phyloP scores from a whole-genome alignment of 2,797 vertebrate genomes.

The Zenarchopterus dispar region DNA sequence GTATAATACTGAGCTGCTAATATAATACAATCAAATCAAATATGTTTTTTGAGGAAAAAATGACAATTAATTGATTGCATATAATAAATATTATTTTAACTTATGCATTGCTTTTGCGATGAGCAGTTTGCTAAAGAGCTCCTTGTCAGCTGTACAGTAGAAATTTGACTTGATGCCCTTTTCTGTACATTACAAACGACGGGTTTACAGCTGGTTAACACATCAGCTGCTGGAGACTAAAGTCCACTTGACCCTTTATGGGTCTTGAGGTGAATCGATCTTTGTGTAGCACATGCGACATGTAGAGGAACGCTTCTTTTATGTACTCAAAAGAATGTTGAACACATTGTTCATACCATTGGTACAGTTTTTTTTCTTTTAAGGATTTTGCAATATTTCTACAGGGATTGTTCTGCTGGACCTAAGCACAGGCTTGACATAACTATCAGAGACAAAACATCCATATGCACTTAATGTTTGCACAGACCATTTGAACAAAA shows the following conservation, averaged over 20 bases:
- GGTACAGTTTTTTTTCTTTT: slow-evolving; percentile 49
- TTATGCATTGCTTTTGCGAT: slow-evolving; percentile 5
- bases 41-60: slow-evolving; percentile 13
- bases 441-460: slow-evolving; percentile 16
- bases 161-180: slow-evolving; percentile 19
- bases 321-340: slow-evolving; percentile 49
- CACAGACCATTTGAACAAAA: slow-evolving; percentile 26
- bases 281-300: slow-evolving; percentile 68
- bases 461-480: slow-evolving; percentile 23
- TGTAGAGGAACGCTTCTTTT: slow-evolving; percentile 57
- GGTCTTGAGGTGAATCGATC: slow-evolving; percentile 31
- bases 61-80: not conserved
- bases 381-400: slow-evolving; percentile 56
- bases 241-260: slow-evolving; percentile 8
- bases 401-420: slow-evolving; percentile 29
- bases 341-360: slow-evolving; percentile 44
- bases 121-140: slow-evolving; percentile 3
- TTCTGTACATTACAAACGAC: slow-evolving; percentile 23
- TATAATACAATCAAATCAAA: slow-evolving; percentile 19
- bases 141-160: not conserved
- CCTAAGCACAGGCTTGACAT: slow-evolving; percentile 7
- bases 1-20: slow-evolving; percentile 33
- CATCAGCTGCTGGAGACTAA: slow-evolving; percentile 6
- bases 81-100: not conserved
- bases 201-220: slow-evolving; percentile 25